Conservation (phyloP, 2,888 invertebrate genomes). For the Nymphalis polychloros region DNA sequence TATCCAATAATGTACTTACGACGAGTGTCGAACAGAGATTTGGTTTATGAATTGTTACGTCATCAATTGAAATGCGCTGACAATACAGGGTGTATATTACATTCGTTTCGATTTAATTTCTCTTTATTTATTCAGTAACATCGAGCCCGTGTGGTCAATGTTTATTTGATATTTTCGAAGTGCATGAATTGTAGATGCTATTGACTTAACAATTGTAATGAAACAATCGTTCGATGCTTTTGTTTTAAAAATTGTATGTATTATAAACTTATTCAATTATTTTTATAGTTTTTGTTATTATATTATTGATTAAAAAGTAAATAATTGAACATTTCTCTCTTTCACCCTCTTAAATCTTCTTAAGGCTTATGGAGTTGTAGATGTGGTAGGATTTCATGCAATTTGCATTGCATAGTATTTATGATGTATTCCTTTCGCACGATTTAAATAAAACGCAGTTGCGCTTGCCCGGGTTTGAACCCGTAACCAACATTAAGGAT, state of each 20-base stretch:
- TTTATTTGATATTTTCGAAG: conserved; percentile 35
- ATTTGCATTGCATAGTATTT: too few species aligned
- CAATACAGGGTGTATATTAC: conserved; percentile 54
- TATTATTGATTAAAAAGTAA: background rate
- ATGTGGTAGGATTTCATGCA: too few species aligned
- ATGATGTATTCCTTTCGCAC: too few species aligned
- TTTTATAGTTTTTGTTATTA: background rate
- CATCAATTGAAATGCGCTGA: conserved; percentile 64
- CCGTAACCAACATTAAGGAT: too few species aligned
- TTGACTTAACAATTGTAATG: conserved; percentile 29
- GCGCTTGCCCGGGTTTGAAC: too few species aligned
- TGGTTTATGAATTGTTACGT: conserved; percentile 62
- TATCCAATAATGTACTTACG: conserved; percentile 69
- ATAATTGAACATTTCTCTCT: too few species aligned
- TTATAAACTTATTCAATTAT: background rate
- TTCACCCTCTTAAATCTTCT: too few species aligned
- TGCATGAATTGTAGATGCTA: conserved; percentile 28
- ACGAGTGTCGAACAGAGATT: conserved; percentile 68
- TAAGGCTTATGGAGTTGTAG: too few species aligned
- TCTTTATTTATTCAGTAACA: conserved; percentile 44
- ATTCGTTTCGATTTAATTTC: conserved; percentile 59
- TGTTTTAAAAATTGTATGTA: conserved; percentile 10
- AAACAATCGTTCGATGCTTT: conserved; percentile 19
- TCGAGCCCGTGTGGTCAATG: conserved; percentile 31
- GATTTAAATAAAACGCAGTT: too few species aligned